Evolutionary conservation across 2,113 vertebrate genomes (phyloP), one percentile per base, ranked within the genome.

Genomic region (Chlorodrepanis virens): DNA sequence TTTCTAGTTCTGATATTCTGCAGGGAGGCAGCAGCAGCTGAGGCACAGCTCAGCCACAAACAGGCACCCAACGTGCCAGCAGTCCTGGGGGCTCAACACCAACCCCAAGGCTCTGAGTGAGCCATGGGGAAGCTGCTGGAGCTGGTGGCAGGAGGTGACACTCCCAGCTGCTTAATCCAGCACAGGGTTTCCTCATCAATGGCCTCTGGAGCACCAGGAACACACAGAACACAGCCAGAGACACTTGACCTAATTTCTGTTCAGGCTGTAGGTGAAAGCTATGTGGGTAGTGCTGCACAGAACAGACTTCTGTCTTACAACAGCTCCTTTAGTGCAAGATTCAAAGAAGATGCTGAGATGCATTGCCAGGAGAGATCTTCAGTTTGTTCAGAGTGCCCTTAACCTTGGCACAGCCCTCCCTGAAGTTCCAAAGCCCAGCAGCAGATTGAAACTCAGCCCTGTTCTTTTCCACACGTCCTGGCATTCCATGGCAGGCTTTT

Each of bases 391-490:
- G 18, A 20, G 15, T n/a, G 42, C 42, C 39, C 11, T 53, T 7
- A 86, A 18, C 23, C 39, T 65, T 19, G 57, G 71, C 83, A 65
- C 33, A 60, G 42, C 23, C 11, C 52, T 22, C 61, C 25, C 35
- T 74, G 42, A 70, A 74, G 47, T 8, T 72, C 69, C 74, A 92
- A 83, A 90, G 63, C 53, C 67, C 49, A 60, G 37, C 42, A 83
- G 29, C 47, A 68, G 64, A 44, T 0, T 45, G 47, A 86, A 87
- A 72, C 35, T 54, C 59, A 74, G 71, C 2, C 0, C 20, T 20
- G 80, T 0, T 0, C 39, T 42, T 78, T 77, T 54, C 67, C 90
- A 70, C 8, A 1, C 0, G 0, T 33, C 54, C 53, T 31, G 42
- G 35, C 1, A 0, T 21, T 45, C 65, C 61, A 52, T 11, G 67